These are phyloP conservation scores for Patiria pectinifera DNA, from an alignment of 53 echinoderm and acorn worm genomes.

Conservation along the genomic window DNA sequence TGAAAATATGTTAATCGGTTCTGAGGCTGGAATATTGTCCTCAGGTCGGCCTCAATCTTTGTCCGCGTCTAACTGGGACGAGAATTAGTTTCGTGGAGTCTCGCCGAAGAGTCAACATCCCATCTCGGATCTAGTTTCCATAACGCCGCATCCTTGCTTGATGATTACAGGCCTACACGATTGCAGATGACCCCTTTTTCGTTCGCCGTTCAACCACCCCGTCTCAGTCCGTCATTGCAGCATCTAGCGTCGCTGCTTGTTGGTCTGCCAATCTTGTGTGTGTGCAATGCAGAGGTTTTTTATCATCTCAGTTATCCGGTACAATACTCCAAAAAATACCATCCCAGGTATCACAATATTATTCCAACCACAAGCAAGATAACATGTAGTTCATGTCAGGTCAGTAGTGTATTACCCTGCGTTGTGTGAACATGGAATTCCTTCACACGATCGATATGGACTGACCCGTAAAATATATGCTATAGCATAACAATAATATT, in stretches of 20 bases:
- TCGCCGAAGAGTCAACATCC: neutral
- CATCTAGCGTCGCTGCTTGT: neutral
- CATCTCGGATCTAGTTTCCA: neutral
- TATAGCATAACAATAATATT: neutral
- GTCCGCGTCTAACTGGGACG: neutral
- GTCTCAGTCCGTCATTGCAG: neutral
- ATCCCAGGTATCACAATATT: neutral
- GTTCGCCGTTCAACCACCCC: neutral
- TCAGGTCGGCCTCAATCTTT: too few species aligned
- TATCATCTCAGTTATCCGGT: neutral
- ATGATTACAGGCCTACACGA: neutral
- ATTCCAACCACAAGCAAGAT: neutral
- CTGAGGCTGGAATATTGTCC: neutral
- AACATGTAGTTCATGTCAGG: neutral
- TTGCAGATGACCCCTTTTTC: neutral
- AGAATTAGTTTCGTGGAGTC: neutral
- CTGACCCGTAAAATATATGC: neutral
- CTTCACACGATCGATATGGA: neutral
- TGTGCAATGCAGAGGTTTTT: neutral
- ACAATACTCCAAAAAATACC: neutral
- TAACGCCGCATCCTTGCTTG: neutral
- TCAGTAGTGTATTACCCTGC: neutral
- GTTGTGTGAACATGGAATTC: neutral
- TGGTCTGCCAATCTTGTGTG: neutral
- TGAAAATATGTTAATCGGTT: neutral